phyloP scores from a whole-genome alignment of 2,797 vertebrate species.

The Poecilia gillii region DNA sequence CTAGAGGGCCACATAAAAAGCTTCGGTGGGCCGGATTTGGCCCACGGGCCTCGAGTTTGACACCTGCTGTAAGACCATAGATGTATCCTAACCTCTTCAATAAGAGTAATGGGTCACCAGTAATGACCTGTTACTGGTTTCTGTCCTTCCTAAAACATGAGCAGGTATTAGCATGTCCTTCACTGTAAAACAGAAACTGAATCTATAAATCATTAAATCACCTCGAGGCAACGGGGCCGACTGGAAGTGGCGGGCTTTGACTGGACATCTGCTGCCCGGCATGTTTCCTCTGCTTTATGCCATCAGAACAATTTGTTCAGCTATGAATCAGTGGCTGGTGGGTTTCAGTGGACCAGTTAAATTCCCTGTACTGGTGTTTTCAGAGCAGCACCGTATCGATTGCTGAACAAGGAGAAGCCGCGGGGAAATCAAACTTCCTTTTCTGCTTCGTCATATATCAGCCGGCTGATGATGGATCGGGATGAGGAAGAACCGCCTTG shows the following conservation, averaged over 20 bases:
- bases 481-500: slow-evolving; percentile 30
- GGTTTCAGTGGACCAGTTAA: slow-evolving; percentile 29
- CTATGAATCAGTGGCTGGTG: slow-evolving; percentile 28
- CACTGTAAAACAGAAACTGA: background rate
- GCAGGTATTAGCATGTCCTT: background rate
- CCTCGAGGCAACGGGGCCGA: slow-evolving; percentile 23
- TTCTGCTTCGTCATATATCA: slow-evolving; percentile 50
- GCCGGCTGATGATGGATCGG: slow-evolving; percentile 45
- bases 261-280: slow-evolving; percentile 16
- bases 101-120: too few species aligned
- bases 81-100: too few species aligned
- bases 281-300: slow-evolving; percentile 1
- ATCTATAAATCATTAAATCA: slow-evolving; percentile 1
- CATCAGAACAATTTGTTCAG: slow-evolving; percentile 26
- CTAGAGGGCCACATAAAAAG: too few species aligned
- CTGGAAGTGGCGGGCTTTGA: slow-evolving; percentile 5
- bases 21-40: too few species aligned
- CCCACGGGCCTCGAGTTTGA: too few species aligned
- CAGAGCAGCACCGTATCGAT: slow-evolving; percentile 53
- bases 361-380: slow-evolving; percentile 42
- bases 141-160: too few species aligned
- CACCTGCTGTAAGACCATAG: too few species aligned
- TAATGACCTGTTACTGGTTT: too few species aligned
- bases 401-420: slow-evolving; percentile 24
- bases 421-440: slow-evolving; percentile 61